Percentiles rank a stretch among this genome's conserved stretches.
These are phyloP conservation scores for Drusus annulatus DNA, from an alignment of 1,140 invertebrate genomes.

Conservation along the genomic window DNA sequence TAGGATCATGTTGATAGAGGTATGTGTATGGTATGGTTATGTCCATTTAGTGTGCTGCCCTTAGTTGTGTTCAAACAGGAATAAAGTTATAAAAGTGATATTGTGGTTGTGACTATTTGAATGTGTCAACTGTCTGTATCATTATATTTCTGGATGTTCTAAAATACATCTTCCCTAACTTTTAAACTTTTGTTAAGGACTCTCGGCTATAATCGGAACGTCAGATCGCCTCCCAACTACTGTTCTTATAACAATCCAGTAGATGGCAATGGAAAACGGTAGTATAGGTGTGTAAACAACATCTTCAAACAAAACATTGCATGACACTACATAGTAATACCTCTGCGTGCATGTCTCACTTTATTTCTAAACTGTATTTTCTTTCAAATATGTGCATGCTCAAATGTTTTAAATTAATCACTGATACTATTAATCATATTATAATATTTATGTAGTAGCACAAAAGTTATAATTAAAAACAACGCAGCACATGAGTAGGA, in stretches of 20 bases:
- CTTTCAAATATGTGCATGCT: neutral
- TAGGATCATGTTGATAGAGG: constrained; percentile 69
- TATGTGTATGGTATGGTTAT: constrained; percentile 64
- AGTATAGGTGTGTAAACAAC: constrained; percentile 53
- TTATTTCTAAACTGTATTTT: constrained; percentile 15
- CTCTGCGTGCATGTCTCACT: constrained; percentile 29
- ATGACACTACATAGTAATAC: constrained; percentile 26
- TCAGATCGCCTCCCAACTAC: constrained; percentile 47
- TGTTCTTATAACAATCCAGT: constrained; percentile 46
- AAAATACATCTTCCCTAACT: constrained; percentile 43
- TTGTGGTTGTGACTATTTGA: constrained; percentile 32
- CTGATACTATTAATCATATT: constrained; percentile 14
- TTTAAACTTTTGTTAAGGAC: constrained; percentile 52
- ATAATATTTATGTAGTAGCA: neutral
- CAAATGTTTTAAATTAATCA: constrained; percentile 28
- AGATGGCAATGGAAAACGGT: constrained; percentile 52
- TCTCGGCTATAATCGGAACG: constrained; percentile 49
- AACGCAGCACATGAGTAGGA: neutral
- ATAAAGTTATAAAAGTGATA: constrained; percentile 35
- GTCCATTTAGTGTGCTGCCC: constrained; percentile 46
- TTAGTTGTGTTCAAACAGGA: constrained; percentile 9
- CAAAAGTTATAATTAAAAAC: neutral
- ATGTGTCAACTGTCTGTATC: constrained; percentile 36
- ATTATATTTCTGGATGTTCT: constrained; percentile 35
- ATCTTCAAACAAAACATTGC: constrained; percentile 51